Base-by-base conservation (phyloP, 2,113 vertebrate species). In the Scomber colias region DNA sequence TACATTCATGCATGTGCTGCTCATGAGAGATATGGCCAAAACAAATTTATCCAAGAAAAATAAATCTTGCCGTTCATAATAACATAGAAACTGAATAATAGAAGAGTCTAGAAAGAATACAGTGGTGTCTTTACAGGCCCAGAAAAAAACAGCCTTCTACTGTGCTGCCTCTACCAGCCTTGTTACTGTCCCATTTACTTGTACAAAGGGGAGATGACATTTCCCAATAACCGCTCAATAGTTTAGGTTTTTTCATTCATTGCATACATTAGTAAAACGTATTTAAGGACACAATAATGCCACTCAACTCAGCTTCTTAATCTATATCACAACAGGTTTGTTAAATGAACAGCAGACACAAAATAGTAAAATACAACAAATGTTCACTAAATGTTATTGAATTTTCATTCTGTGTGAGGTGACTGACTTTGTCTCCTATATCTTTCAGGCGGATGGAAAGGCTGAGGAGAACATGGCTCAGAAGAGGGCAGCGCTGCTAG, bases 401-500 rank as follows among this genome's bases (percentile, higher is more conserved):
- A 11, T n/a, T 49, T 44, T 46, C 3, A 9, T 14, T 44, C 35
- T 24, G 17, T 51, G 14, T 13, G 11, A 45, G 11, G 53, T 21
- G 53, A 51, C 35, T 75, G 66, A 54, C 31, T 16, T 3, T 74
- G 50, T 75, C 72, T 74, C 17, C 45, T 21, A 27, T 3, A 4
- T 62, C 60, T 53, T 62, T 79, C 72, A 99, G 98, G 98, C 97
- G 89, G 97, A 98, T 87, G 95, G 96, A 84, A 97, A 98, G 84
- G 96, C 95, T 35, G 98, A 99, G 81, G 95, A 97, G 66, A 96
- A 97, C 77, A 98, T 99, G 97, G 97, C 97, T 11, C 93, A 97
- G 94, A 99, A 97, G 81, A 95, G 98, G 75, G 97, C 97, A n/a
- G 97, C 97, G 0, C 91, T 99, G 83, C 10, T 99, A 89, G 98